Evolutionary conservation across 1,140 invertebrate genomes (phyloP), one percentile per base, ranked within the genome.

Genomic region (Bicyclus anynana): DNA sequence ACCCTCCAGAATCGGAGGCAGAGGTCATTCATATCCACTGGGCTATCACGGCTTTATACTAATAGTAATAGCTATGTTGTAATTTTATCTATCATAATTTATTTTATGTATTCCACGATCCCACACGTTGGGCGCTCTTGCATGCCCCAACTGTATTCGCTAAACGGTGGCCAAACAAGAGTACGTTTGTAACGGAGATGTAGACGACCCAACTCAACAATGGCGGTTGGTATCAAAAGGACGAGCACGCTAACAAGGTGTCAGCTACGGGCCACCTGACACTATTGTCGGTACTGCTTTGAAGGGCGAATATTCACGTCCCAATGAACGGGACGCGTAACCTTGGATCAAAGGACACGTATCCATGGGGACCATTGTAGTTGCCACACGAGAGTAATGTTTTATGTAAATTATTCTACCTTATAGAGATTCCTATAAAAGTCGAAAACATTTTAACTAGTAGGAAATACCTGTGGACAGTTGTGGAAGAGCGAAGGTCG

Each of bases 281-380:
- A 79, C 77, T 76, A 76, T 80, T 81, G 71, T 78, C 62, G 72
- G 74, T 71, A 72, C 62, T 44, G 33, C 53, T 59, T 71, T 72
- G 72, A 75, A 72, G 69, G 72, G 63, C 69, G 67, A 74, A 78
- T 80, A 76, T 78, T 81, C 73, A 72, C 71, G 74, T 66, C 59
- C 70, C 69, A 74, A 84, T 84, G 74, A 74, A 71, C 65, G 72
- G 48, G 64, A 64, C 60, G 62, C 65, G 60, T 59, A 53, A 42
- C 52, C 33, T 35, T 42, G 42, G 62, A 44, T 72, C 67, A 77
- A 71, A 70, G 48, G 59, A 51, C 44, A 48, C 42, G 18, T 38
- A 16, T 2, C 16, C 20, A 44, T 29, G 37, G 37, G 37, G 37
- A 10, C 46, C n/a, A 38, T 56, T 17, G 27, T 44, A 20, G 20